Evolutionary conservation across 2,888 invertebrate species (phyloP).

Genomic region (Rutpela maculata): DNA sequence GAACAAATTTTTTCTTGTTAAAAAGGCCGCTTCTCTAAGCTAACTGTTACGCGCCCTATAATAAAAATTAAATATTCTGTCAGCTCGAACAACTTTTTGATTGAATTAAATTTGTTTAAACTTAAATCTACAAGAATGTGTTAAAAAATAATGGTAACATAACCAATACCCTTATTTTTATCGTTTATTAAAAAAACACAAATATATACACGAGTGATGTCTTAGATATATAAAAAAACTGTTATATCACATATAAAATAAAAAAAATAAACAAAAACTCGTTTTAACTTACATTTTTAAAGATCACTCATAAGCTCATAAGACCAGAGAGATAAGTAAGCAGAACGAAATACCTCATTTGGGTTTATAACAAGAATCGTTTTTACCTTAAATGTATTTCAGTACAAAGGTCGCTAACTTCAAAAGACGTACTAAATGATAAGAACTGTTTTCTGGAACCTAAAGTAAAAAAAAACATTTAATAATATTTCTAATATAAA

Average conservation of each 20-base stretch:
- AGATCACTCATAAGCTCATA: slow-evolving; percentile 21
- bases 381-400: not conserved
- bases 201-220: slow-evolving; percentile 15
- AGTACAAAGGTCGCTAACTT: not conserved
- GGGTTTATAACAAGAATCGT: not conserved
- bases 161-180: slow-evolving; percentile 53
- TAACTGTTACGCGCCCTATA: not conserved
- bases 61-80: slow-evolving; percentile 49
- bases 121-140: slow-evolving; percentile 32
- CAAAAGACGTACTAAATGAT: slow-evolving; percentile 11
- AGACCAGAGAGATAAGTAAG: slow-evolving; percentile 32
- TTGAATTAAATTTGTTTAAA: slow-evolving; percentile 24
- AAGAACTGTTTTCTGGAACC: slow-evolving; percentile 9
- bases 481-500: not conserved
- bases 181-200: slow-evolving; percentile 28
- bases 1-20: too few relatives aligned
- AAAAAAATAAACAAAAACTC: slow-evolving; percentile 29
- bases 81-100: slow-evolving; percentile 41
- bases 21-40: too few relatives aligned
- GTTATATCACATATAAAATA: slow-evolving; percentile 46
- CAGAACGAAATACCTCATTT: slow-evolving; percentile 10
- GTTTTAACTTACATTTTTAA: slow-evolving; percentile 11
- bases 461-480: slow-evolving; percentile 11
- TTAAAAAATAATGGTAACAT: slow-evolving; percentile 54
- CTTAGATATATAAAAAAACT: slow-evolving; percentile 15